These are phyloP conservation scores for Xenopus laevis DNA, from an alignment of 2,113 vertebrate genomes.

Conservation along the genomic window DNA sequence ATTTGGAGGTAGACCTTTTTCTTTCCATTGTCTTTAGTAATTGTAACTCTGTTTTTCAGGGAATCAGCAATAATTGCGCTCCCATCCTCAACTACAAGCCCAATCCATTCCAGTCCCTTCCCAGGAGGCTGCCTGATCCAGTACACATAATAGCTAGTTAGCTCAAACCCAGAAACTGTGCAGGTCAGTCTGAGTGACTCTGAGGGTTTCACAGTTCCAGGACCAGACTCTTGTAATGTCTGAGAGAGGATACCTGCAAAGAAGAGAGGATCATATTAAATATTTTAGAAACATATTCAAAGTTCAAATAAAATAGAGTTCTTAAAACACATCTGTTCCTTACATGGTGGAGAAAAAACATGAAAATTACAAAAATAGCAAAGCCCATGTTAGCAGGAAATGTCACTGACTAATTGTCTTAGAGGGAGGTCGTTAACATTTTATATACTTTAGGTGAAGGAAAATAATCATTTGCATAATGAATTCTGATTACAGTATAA, in stretches of 20 bases:
- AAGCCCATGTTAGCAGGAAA: too few species aligned
- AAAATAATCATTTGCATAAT: too few species aligned
- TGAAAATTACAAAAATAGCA: too few species aligned
- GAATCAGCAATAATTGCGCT: neutral
- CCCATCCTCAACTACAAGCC: neutral
- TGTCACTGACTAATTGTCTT: too few species aligned
- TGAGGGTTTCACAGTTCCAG: conserved; percentile 13
- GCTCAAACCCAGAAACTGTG: conserved; percentile 5
- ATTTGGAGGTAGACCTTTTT: neutral
- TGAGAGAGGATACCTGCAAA: neutral
- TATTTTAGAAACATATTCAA: too few species aligned
- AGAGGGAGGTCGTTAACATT: too few species aligned
- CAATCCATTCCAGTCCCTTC: conserved; percentile 22
- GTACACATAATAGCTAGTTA: neutral
- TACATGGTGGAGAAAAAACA: too few species aligned
- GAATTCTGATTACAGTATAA: too few species aligned
- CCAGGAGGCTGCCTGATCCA: conserved; percentile 17
- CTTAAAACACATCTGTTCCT: too few species aligned
- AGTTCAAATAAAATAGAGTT: too few species aligned
- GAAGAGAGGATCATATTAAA: too few species aligned
- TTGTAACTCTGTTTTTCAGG: neutral
- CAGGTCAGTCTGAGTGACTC: conserved; percentile 13
- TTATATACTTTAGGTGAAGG: too few species aligned
- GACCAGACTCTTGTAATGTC: conserved; percentile 11
- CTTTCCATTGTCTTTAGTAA: conserved; percentile 4